Evolutionary conservation across 2,797 vertebrate genomes (phyloP).

Genomic region (Garrulus glandarius): DNA sequence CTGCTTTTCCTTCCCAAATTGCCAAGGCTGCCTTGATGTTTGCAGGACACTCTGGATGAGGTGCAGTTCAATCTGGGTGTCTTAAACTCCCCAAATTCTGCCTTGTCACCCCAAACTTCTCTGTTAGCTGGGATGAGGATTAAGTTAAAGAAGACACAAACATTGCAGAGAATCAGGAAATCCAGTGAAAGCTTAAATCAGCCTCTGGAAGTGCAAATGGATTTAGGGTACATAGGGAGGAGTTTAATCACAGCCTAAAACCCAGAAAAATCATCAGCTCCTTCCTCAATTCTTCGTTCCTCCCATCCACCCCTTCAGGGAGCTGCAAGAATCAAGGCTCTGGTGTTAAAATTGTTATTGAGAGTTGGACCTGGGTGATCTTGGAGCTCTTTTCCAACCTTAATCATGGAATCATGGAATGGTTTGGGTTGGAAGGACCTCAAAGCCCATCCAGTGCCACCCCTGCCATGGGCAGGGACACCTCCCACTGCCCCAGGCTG

Average conservation of each 20-base stretch:
- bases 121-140: background rate
- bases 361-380: background rate
- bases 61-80: background rate
- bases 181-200: background rate
- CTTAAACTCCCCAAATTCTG: background rate
- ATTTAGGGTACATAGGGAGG: accelerated
- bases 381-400: background rate
- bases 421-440: background rate
- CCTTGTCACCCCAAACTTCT: background rate
- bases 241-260: background rate
- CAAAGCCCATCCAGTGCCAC: background rate
- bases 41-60: background rate
- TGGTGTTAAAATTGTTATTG: background rate
- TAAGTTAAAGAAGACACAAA: background rate
- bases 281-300: background rate
- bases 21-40: accelerated
- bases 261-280: background rate
- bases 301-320: background rate
- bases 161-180: background rate
- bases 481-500: background rate
- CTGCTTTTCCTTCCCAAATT: background rate
- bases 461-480: background rate
- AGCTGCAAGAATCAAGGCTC: background rate
- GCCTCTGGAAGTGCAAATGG: background rate
- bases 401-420: background rate